Base-by-base conservation (phyloP, 2,888 invertebrate genomes). In the Drosophila robusta region DNA sequence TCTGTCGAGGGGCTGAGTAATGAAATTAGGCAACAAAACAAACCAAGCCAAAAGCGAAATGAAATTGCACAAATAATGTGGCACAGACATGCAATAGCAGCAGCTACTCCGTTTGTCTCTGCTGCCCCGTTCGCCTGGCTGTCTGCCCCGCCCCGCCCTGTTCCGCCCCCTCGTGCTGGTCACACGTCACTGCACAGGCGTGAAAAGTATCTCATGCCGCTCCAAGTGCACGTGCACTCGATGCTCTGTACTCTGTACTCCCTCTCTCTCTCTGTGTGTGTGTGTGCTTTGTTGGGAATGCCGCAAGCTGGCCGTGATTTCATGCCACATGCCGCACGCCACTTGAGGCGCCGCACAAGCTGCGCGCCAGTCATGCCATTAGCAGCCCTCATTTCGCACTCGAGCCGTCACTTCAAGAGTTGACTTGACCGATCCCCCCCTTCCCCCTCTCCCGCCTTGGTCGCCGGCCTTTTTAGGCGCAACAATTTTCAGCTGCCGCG, bases 401-500 rank as follows among this genome's bases (percentile, higher is more conserved):
- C 75, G 64, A 66, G 75, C 65, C 64, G 49, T 69, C 81, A 78
- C 82, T 82, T 75, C 42, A 87, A 81, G 66, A 81, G 66, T 81
- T 85, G 82, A 82, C 86, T 82, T 82, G 88, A 82, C 86, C 86
- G 57, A 24, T 14, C 32, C 38, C 11, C 24, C 14, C 38, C 0
- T 4, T 16, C 36, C 51, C 39, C 44, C 39, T 24, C 16, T 29
- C 14, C 34, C 1, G 18, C 22, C 14, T 36, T 1, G 32, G 39
- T 1, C 1, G 9, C 29, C 29, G 29, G 29, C 29, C 8, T n/a
- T 41, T 44, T 52, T n/a, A 79, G 82, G 89, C 89, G 86, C 89
- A 83, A 88, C 83, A 82, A 88, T 78, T 82, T 74, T 67, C 87
- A 83, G 77, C 87, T 79, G 89, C 74, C 71, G 83, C 87, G 89